Evolutionary conservation across 2,888 invertebrate species (phyloP).

Genomic region (Zaprionus lineosus): DNA sequence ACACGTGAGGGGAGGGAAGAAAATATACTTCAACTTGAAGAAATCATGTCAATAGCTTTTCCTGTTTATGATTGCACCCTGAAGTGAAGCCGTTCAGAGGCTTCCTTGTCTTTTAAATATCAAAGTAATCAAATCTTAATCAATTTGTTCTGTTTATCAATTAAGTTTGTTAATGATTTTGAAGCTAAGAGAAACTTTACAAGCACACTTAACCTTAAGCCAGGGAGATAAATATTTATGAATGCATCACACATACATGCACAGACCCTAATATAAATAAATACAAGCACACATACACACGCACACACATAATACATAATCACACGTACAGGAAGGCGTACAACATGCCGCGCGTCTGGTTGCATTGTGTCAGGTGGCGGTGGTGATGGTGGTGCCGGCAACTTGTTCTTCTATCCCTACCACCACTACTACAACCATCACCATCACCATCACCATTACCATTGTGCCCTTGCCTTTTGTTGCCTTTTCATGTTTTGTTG

Average conservation of each 20-base stretch:
- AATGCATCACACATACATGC: not conserved
- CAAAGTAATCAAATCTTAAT: no score
- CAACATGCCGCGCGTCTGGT: constrained; percentile 27
- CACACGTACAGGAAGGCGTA: not conserved
- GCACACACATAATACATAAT: not conserved
- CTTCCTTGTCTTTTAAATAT: no score
- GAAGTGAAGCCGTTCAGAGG: no score
- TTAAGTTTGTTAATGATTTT: not conserved
- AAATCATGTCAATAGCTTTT: no score
- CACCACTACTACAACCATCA: not conserved
- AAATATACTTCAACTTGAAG: no score
- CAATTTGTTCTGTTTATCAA: no score
- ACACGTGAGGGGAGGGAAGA: no score
- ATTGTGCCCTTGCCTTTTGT: constrained; percentile 24
- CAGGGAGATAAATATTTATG: not conserved
- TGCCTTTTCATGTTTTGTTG: constrained; percentile 61
- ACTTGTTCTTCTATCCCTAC: constrained; percentile 31
- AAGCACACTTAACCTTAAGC: constrained; percentile 4
- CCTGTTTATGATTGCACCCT: no score
- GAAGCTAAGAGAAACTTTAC: constrained; percentile 2
- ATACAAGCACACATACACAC: constrained; percentile 6
- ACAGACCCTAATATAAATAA: constrained; percentile 5
- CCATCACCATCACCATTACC: not conserved
- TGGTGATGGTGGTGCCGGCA: constrained; percentile 20
- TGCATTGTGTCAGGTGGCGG: constrained; percentile 39